phyloP scores from a whole-genome alignment of 2,113 vertebrate genomes.

The Hepsetus odoe region DNA sequence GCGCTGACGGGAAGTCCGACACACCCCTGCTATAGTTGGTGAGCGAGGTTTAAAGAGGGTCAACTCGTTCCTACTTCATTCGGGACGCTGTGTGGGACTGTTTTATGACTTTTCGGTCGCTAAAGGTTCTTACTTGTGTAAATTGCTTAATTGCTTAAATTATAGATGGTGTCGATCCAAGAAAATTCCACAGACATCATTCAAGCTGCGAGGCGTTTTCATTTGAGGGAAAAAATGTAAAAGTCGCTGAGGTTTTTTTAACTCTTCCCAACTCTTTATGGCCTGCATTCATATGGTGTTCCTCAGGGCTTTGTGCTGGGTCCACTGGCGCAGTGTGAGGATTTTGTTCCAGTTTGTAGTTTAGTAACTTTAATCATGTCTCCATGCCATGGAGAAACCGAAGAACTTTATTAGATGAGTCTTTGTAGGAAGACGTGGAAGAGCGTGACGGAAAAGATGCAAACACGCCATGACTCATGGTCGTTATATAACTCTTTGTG shows the following conservation, averaged over 20 bases:
- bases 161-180: not conserved
- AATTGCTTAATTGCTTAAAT: constrained; percentile 13
- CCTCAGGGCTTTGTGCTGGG: constrained; percentile 1
- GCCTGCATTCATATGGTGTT: not conserved
- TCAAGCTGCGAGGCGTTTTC: not conserved
- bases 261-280: no score
- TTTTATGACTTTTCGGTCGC: constrained; percentile 9
- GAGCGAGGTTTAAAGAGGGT: not conserved
- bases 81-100: not conserved
- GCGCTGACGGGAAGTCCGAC: not conserved
- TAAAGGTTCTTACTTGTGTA: not conserved
- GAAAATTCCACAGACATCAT: not conserved
- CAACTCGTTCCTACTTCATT: not conserved
- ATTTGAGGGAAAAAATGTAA: not conserved
- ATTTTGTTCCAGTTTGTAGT: not conserved
- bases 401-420: not conserved
- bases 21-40: not conserved
- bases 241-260: not conserved
- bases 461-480: not conserved
- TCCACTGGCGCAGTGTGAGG: not conserved
- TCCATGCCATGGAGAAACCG: not conserved
- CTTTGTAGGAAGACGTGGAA: not conserved
- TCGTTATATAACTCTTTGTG: not conserved
- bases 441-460: not conserved
- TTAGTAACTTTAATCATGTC: not conserved